Conservation (phyloP, 2,113 vertebrate species). For the Asarcornis scutulata region DNA sequence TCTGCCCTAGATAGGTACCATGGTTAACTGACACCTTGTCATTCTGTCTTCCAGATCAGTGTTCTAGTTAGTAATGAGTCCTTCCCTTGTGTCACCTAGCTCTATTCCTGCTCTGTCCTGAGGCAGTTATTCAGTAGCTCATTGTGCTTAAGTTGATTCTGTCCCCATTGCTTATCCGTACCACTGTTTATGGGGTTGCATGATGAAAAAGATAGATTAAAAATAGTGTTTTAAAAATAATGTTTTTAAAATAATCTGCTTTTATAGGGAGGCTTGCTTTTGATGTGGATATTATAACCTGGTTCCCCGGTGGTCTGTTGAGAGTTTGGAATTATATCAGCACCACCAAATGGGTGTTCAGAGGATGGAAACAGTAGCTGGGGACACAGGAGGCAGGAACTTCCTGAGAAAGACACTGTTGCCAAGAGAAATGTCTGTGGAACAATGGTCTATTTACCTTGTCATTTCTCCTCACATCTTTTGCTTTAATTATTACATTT, state of each 20-base stretch:
- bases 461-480: not conserved
- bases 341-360: accelerated
- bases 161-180: not conserved
- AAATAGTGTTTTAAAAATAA: not conserved
- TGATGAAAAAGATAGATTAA: not conserved
- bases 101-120: not conserved
- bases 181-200: not conserved
- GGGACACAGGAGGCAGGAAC: not conserved
- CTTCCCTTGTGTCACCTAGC: not conserved
- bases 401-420: not conserved
- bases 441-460: not conserved
- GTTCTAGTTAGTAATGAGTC: not conserved
- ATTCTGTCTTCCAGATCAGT: not conserved
- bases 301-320: not conserved
- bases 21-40: not conserved
- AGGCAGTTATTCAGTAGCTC: not conserved
- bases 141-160: not conserved
- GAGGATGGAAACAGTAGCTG: not conserved
- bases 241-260: not conserved
- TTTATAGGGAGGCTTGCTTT: not conserved
- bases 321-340: not conserved
- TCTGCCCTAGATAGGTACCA: not conserved
- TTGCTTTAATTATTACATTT: not conserved
- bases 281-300: not conserved
- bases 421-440: not conserved